Base-by-base conservation (phyloP, 1,140 invertebrate genomes). In the Saccostrea echinata region DNA sequence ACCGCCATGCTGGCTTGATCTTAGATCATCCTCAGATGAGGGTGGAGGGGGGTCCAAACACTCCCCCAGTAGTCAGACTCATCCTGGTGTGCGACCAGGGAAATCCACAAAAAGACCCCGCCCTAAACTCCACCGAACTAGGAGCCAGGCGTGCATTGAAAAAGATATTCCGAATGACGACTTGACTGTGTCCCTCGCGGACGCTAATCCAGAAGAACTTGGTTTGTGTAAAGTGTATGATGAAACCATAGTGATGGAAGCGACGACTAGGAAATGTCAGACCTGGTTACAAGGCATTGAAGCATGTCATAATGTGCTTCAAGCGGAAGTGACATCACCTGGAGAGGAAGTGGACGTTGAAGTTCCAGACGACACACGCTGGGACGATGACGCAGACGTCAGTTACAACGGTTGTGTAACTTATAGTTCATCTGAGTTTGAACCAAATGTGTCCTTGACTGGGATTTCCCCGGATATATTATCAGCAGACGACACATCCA, bases 261-360 rank as follows among this genome's bases (percentile, higher is more conserved):
- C 93, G 82, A 94, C 93, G 76, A 92, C 93, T 27, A 87, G 91
- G 71, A 92, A 93, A 55, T 94, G 94, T 86, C 92, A 93, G 88
- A 93, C 76, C 35, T 94, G 94, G 94, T 87, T 94, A 84, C 90
- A 91, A 64, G 92, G 91, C 86, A 92, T 94, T 33, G 90, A 92
- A 86, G 92, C 91, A 3, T 92, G 91, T 61, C 91, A 92, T 51
- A 92, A 93, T 71, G 90, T 24, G 86, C 33, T 43, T 89, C 51
- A 71, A 55, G n/a, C 33, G 61, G 30, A 35, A 30, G 85, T 61
- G 82, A 51, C 84, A 16, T 76, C 85, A 53, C 84, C 87, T 81
- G 88, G 57, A 52, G 89, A 92, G 71, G 92, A 86, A 13, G 92
- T 93, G 52, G 93, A 93, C 55, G 88, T 94, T 57, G 93, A 93